These are phyloP conservation scores for Brachyrhaphis roseni DNA, from an alignment of 2,797 vertebrate genomes.

Conservation along the genomic window DNA sequence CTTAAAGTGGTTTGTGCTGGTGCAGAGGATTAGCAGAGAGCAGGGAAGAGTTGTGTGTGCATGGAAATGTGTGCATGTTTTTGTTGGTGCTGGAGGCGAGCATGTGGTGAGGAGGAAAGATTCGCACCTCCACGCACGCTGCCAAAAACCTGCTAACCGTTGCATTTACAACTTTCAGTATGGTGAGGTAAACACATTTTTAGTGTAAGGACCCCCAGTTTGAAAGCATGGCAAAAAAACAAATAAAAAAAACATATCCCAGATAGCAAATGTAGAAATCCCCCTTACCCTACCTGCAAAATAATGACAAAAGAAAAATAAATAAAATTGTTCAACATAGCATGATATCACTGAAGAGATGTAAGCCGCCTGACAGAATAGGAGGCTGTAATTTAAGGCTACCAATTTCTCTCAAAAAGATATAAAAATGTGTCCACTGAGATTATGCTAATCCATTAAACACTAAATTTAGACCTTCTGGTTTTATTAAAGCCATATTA, in stretches of 20 bases:
- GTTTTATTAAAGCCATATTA: constrained; percentile 66
- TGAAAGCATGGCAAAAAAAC: constrained; percentile 21
- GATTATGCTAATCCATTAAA: constrained; percentile 52
- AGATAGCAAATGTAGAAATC: constrained; percentile 43
- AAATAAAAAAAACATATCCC: constrained; percentile 14
- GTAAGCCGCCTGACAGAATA: constrained; percentile 57
- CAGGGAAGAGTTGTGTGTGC: constrained; percentile 44
- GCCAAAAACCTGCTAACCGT: constrained; percentile 77
- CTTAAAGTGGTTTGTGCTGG: constrained; percentile 76
- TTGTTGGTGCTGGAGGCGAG: constrained; percentile 70
- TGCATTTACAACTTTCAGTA: constrained; percentile 76
- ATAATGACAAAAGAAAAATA: neutral
- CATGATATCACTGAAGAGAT: constrained; percentile 46
- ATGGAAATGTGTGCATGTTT: constrained; percentile 54
- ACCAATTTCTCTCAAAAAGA: constrained; percentile 26
- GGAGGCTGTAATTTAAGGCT: constrained; percentile 42
- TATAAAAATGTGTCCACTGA: constrained; percentile 39
- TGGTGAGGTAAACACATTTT: constrained; percentile 77
- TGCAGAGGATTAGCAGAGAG: constrained; percentile 71
- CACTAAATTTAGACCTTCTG: constrained; percentile 47
- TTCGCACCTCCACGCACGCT: constrained; percentile 70
- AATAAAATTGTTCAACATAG: constrained; percentile 54
- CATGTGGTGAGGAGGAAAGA: constrained; percentile 72
- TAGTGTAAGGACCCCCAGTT: constrained; percentile 26
- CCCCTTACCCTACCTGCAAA: neutral